Percentiles rank a stretch among this genome's conserved stretches.
phyloP scores from a whole-genome alignment of 1,140 invertebrate genomes.

The Ceratina japonica region DNA sequence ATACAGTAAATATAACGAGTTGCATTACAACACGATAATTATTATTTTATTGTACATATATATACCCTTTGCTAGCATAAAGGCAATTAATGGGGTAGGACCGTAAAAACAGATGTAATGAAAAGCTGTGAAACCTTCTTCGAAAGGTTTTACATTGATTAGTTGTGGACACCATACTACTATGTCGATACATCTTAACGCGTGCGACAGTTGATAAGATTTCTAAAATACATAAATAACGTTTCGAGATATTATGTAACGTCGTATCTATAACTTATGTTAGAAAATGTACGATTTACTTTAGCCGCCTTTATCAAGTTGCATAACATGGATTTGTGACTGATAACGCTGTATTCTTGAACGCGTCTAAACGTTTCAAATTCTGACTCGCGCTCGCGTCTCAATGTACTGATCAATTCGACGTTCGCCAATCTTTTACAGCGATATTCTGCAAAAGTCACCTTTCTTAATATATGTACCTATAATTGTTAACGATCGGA shows the following conservation, averaged over 20 bases:
- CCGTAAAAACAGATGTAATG: slow-evolving; percentile 62
- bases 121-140: slow-evolving; percentile 61
- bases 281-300: slow-evolving; percentile 15
- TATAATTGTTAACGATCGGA: too few species aligned
- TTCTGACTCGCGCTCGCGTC: background rate
- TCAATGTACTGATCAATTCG: background rate
- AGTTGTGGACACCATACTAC: slow-evolving; percentile 56
- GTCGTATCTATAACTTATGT: background rate
- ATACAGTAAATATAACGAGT: slow-evolving; percentile 14
- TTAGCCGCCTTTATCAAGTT: slow-evolving; percentile 6
- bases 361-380: background rate
- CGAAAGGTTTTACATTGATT: slow-evolving; percentile 51
- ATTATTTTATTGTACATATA: slow-evolving; percentile 1
- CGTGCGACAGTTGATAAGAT: slow-evolving; percentile 50
- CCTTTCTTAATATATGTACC: too few species aligned
- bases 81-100: slow-evolving; percentile 52
- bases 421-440: background rate
- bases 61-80: slow-evolving; percentile 62
- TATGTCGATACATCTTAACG: slow-evolving; percentile 59
- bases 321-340: slow-evolving; percentile 29
- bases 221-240: slow-evolving; percentile 48
- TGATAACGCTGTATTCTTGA: slow-evolving; percentile 25
- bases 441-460: background rate
- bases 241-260: background rate
- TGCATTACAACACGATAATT: slow-evolving; percentile 1